Conservation (phyloP, 1,140 invertebrate species). For the Lucilia sericata region DNA sequence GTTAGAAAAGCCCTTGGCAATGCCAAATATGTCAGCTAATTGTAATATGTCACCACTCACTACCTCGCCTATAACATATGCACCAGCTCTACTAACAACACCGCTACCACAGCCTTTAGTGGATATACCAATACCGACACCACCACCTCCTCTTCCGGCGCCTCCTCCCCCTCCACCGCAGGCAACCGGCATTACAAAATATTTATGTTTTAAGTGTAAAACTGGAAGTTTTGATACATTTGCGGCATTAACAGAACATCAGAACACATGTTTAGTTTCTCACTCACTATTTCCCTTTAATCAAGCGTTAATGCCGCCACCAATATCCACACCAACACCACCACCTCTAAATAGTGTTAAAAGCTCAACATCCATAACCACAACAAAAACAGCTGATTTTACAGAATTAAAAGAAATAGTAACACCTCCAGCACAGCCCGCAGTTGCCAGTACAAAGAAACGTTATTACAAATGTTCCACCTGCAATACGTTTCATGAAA, state of each 20-base stretch:
- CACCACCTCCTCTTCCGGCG: not conserved
- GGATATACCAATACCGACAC: too few relatives aligned
- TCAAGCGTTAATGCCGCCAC: not conserved
- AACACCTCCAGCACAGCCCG: conserved; percentile 35
- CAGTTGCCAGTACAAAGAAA: conserved; percentile 70
- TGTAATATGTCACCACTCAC: not conserved
- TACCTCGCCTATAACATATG: not conserved
- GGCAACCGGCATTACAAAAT: conserved; percentile 4
- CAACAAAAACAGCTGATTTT: not conserved
- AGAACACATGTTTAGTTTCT: conserved; percentile 37
- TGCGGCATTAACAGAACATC: conserved; percentile 49
- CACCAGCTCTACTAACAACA: not conserved
- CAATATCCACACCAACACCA: not conserved
- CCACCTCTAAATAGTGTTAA: not conserved
- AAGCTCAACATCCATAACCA: not conserved
- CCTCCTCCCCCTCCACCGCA: not conserved
- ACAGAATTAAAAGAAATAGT: not conserved
- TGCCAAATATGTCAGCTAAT: conserved; percentile 26
- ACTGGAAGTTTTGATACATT: conserved; percentile 70
- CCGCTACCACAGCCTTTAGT: not conserved
- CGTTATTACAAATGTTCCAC: conserved; percentile 83
- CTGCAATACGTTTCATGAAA: conserved; percentile 84
- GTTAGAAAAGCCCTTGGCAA: conserved; percentile 52
- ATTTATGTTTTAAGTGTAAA: conserved; percentile 53
- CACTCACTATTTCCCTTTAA: conserved; percentile 43